A percentile compares a stretch with the other conserved stretches of the same genome.
phyloP scores from a whole-genome alignment of 2,113 vertebrate genomes.

The Gila orcuttii region DNA sequence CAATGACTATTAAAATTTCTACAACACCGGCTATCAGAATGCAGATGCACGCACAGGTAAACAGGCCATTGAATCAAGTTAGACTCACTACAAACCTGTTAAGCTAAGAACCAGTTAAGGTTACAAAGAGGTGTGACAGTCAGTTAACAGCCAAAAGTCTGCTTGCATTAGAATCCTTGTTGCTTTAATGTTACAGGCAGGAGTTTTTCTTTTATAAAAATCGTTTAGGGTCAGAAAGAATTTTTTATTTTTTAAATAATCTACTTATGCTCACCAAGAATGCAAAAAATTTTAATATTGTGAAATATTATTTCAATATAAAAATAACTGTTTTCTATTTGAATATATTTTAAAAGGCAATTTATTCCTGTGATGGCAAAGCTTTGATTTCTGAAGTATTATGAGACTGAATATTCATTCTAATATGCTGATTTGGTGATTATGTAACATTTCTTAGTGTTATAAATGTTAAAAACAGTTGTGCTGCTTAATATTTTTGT shows the following conservation, averaged over 20 bases:
- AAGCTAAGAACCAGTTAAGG: slow-evolving; percentile 43
- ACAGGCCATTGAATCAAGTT: slow-evolving; percentile 27
- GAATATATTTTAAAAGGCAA: not conserved
- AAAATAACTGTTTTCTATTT: not conserved
- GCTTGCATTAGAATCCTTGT: not conserved
- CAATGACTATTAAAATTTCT: no score
- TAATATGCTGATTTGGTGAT: not conserved
- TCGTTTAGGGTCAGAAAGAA: not conserved
- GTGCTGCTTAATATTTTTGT: not conserved
- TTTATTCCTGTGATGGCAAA: not conserved
- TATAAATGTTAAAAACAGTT: not conserved
- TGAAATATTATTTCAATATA: not conserved
- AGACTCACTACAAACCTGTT: slow-evolving; percentile 34
- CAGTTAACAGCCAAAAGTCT: not conserved
- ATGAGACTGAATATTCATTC: not conserved
- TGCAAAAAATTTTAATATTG: not conserved
- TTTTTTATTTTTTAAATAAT: not conserved
- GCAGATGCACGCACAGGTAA: slow-evolving; percentile 55
- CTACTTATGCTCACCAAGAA: not conserved
- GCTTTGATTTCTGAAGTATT: no score
- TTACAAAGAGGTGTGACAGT: slow-evolving; percentile 29
- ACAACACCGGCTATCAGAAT: slow-evolving; percentile 26
- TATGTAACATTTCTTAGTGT: not conserved
- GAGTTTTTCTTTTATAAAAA: not conserved
- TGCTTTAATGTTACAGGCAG: not conserved